These are phyloP conservation scores for Struthio camelus DNA, from an alignment of 2,113 vertebrate species.

Conservation along the genomic window DNA sequence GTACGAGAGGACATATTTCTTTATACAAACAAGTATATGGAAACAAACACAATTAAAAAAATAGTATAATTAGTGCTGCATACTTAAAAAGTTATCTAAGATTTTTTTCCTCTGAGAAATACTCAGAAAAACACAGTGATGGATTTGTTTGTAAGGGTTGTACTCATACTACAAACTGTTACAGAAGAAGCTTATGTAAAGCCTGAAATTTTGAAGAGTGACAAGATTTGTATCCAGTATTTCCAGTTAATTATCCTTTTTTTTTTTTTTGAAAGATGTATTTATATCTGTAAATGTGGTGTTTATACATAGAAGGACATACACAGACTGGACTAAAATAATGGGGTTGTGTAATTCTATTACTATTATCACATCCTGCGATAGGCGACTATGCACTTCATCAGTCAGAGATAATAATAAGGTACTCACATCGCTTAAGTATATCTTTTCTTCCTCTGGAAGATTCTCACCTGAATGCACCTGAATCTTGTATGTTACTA, in stretches of 20 bases:
- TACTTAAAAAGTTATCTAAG: not conserved
- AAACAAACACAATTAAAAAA: not conserved
- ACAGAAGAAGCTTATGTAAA: not conserved
- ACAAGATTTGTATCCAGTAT: not conserved
- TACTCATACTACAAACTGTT: not conserved
- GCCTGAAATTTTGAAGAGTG: not conserved
- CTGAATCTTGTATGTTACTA: not conserved
- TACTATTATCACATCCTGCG: not conserved
- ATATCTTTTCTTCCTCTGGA: not conserved
- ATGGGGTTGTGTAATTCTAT: not conserved
- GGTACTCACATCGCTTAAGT: not conserved
- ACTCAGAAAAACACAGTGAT: not conserved
- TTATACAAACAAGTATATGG: not conserved
- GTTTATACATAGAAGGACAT: not conserved
- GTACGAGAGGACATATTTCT: not conserved
- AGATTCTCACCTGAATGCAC: not conserved
- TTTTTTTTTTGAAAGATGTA: not conserved
- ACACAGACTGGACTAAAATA: not conserved
- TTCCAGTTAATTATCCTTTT: not conserved
- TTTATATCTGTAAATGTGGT: not conserved
- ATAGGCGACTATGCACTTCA: not conserved
- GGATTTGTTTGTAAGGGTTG: not conserved
- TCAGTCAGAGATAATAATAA: not conserved
- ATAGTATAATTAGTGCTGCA: not conserved
- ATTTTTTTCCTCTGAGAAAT: not conserved